These are phyloP conservation scores for Apotomis betuletana DNA, from an alignment of 2,888 invertebrate species.

Conservation along the genomic window DNA sequence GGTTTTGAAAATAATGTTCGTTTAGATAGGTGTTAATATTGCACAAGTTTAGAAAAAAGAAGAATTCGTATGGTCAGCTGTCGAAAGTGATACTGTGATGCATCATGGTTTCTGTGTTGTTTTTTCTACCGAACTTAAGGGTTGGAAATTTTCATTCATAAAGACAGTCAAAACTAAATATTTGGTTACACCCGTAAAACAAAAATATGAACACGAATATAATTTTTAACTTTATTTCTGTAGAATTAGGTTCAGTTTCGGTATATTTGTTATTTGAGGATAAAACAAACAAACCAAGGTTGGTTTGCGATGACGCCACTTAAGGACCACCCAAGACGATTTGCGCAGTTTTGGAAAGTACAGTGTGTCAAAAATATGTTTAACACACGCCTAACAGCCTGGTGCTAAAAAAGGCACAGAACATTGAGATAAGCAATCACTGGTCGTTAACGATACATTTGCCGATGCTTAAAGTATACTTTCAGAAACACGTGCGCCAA, in stretches of 20 bases:
- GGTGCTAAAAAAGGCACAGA: conserved; percentile 38
- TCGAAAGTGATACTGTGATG: conserved; percentile 6
- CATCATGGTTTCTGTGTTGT: conserved; percentile 1
- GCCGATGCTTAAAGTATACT: conserved; percentile 33
- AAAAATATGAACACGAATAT: conserved; percentile 44
- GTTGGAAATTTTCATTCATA: conserved; percentile 79
- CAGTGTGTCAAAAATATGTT: conserved; percentile 42
- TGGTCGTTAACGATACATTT: conserved; percentile 36
- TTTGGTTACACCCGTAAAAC: conserved; percentile 64
- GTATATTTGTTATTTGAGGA: conserved; percentile 48
- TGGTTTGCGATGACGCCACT: conserved; percentile 75
- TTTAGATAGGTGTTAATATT: no score
- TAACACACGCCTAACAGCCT: conserved; percentile 40
- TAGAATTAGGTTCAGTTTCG: background rate
- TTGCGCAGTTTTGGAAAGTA: conserved; percentile 56
- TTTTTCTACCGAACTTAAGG: conserved; percentile 51
- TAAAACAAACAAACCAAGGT: conserved; percentile 68
- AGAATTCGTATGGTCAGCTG: conserved; percentile 4
- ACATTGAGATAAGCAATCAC: conserved; percentile 35
- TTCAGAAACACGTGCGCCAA: conserved; percentile 27
- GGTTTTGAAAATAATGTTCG: no score
- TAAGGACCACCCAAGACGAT: conserved; percentile 78
- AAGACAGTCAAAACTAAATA: conserved; percentile 73
- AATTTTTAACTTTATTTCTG: conserved; percentile 43
- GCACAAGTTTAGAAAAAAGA: background rate